A percentile compares a stretch with the other conserved stretches of the same genome.
phyloP scores from a whole-genome alignment of 1,140 invertebrate genomes.

The Colletes latitarsis region DNA sequence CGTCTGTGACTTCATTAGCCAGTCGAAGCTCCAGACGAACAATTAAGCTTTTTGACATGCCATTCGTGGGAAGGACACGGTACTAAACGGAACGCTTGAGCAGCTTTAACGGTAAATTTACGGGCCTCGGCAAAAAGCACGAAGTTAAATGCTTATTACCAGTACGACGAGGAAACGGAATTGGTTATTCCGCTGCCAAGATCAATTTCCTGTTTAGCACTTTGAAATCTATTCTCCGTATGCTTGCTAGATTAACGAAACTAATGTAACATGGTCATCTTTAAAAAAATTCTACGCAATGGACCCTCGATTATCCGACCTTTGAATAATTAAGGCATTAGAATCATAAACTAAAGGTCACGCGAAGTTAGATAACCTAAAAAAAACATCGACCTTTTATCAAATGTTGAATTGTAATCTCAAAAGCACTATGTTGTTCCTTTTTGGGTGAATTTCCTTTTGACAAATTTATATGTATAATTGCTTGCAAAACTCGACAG shows the following conservation, averaged over 20 bases:
- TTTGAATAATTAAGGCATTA: too few species aligned
- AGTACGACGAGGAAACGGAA: constrained; percentile 39
- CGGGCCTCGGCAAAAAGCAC: constrained; percentile 37
- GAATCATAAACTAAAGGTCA: too few species aligned
- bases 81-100: constrained; percentile 22
- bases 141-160: constrained; percentile 25
- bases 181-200: neutral
- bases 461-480: neutral
- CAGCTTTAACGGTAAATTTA: constrained; percentile 49
- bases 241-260: neutral
- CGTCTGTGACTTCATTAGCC: neutral
- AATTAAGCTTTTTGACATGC: constrained; percentile 12
- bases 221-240: neutral
- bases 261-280: neutral
- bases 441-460: neutral
- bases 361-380: too few species aligned
- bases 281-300: too few species aligned
- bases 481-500: neutral
- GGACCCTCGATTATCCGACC: too few species aligned
- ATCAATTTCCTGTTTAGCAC: constrained; percentile 8
- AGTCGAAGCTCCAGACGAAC: too few species aligned
- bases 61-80: constrained; percentile 41
- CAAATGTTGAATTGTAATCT: too few species aligned
- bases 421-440: too few species aligned
- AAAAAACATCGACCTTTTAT: too few species aligned